Evolutionary conservation across 2,113 vertebrate genomes (phyloP), one percentile per base, ranked within the genome.

Genomic region (Copsychus sechellarum): DNA sequence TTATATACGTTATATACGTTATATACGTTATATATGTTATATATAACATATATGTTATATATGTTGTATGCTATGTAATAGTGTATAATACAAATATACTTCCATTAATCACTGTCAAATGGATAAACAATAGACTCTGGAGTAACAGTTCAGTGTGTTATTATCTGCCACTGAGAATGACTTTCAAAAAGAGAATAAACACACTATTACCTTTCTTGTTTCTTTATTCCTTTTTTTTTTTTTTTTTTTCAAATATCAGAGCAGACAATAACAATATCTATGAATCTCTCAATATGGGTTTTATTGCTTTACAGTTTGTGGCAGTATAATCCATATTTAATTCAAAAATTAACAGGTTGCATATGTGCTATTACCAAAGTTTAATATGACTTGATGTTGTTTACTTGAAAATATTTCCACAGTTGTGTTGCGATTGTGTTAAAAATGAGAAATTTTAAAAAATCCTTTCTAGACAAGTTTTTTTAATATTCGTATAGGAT

Each of bases 201-300:
- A 2, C 3, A 3, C 2, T 62, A 31, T 28, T 64, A 2, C 1
- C 0, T 47, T 64, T 38, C 6, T 28, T 61, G 12, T 24, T 78
- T 45, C 6, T 57, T 45, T 22, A 6, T 31, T 88, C 3, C 0
- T 42, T 74, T 69, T 77, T 57, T 20, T 2, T 40, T 40, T 40
- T 40, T 40, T 40, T 40, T 40, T 40, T 2, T 2, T 4, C 24
- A 86, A 77, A 80, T 33, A 72, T 25, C 17, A 53, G 25, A 84
- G 15, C 2, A 77, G 21, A 33, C 3, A 29, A 16, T 24, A 47
- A 40, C 2, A 18, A 20, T 47, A 50, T 51, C 14, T 69, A 17
- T 57, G 23, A 61, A 42, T 43, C 6, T 78, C 13, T 71, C 18
- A 9, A 11, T 25, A 34, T 47, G 6, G 5, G 25, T 40, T 51